Evolutionary conservation across 2,113 vertebrate genomes (phyloP), one percentile per base, ranked within the genome.

Genomic region (Istiophorus platypterus): DNA sequence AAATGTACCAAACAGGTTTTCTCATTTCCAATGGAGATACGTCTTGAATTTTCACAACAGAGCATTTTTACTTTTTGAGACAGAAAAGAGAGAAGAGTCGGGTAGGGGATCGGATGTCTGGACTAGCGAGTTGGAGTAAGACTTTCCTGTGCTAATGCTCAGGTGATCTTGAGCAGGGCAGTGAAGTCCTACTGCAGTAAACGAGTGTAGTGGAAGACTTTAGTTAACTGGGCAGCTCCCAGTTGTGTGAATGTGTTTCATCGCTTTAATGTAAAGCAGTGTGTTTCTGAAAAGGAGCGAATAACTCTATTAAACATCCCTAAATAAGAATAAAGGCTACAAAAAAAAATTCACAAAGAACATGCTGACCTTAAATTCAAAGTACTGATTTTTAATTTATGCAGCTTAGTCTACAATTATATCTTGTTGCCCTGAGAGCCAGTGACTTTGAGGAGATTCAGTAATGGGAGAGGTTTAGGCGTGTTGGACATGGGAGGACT

Each of bases 401-500:
- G 27, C 0, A 14, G 49, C 61, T 54, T 31, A 26, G 27, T 45
- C 26, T 56, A 15, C 12, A 11, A 57, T 22, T 42, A 41, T 66
- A 5, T 37, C 26, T 7, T 29, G 29, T 65, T 37, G 37, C 52
- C 51, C 37, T 1, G 6, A 56, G 51, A 67, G 20, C 29, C 5
- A 45, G 9, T 51, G 45, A 20, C 69, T 78, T 67, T n/a, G n/a
- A 61, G 29, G 47, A 49, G 29, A 54, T 26, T 47, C 31, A 59
- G 1, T 27, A 29, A n/a, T 42, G 39, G n/a, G 13, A 66, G 24
- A 76, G 61, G 22, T 58, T 70, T 27, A 67, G 70, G 68, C 77
- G 74, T 37, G 58, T 62, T 57, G 74, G 72, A 74, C 57, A 70
- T 71, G 2, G 13, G 12, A 29, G 37, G 54, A 57, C 54, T 24